These are phyloP conservation scores for Sipha maydis DNA, from an alignment of 2,888 invertebrate genomes.

Conservation along the genomic window DNA sequence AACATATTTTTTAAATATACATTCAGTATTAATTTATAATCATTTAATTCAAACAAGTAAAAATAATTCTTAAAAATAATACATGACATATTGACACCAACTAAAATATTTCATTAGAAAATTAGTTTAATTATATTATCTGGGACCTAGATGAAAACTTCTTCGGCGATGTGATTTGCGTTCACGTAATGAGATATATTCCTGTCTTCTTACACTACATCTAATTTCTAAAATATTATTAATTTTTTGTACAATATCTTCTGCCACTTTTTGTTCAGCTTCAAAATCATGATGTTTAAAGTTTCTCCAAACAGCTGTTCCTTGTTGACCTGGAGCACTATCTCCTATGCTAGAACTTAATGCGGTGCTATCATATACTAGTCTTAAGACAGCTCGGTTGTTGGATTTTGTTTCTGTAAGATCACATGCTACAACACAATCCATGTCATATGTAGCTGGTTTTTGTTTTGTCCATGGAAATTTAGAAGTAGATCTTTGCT, in stretches of 20 bases:
- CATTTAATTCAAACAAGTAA: slow-evolving; percentile 20
- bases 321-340: slow-evolving; percentile 54
- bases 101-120: background rate
- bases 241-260: slow-evolving; percentile 87
- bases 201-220: slow-evolving; percentile 81
- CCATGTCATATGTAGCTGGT: slow-evolving; percentile 86
- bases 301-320: slow-evolving; percentile 68
- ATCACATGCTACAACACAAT: slow-evolving; percentile 88
- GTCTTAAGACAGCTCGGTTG: slow-evolving; percentile 75
- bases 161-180: slow-evolving; percentile 75
- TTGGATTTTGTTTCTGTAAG: slow-evolving; percentile 79
- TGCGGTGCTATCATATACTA: slow-evolving; percentile 65
- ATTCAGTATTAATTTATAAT: background rate
- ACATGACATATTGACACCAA: background rate
- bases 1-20: background rate
- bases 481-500: slow-evolving; percentile 68
- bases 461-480: slow-evolving; percentile 75
- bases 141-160: slow-evolving; percentile 62
- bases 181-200: slow-evolving; percentile 82
- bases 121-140: slow-evolving; percentile 16
- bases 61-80: background rate
- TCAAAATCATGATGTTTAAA: slow-evolving; percentile 92
- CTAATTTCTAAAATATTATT: slow-evolving; percentile 86
- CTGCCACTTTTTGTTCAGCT: slow-evolving; percentile 78
- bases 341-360: slow-evolving; percentile 53